Conservation (phyloP, 2,888 invertebrate species). For the Cryptophagus acutangulus region DNA sequence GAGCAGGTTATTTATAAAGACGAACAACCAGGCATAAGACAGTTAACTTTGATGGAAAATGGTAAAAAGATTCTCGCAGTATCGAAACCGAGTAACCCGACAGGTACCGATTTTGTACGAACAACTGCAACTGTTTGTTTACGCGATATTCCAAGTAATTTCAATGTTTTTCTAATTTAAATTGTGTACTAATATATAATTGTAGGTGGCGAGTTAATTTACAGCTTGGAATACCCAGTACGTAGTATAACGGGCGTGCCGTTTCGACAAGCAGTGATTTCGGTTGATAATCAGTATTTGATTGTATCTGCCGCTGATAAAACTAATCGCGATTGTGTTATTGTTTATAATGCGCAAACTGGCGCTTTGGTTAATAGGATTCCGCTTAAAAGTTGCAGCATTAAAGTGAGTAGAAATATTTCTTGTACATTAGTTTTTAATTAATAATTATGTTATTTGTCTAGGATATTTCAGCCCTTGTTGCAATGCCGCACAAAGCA, state of each 20-base stretch:
- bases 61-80: slow-evolving; percentile 71
- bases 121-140: slow-evolving; percentile 64
- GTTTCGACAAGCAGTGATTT: slow-evolving; percentile 73
- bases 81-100: slow-evolving; percentile 61
- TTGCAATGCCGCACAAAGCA: slow-evolving; percentile 79
- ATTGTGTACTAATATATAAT: slow-evolving; percentile 22
- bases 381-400: slow-evolving; percentile 50
- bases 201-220: slow-evolving; percentile 69
- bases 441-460: slow-evolving; percentile 17
- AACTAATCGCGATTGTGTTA: slow-evolving; percentile 72
- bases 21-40: slow-evolving; percentile 74
- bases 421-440: neutral
- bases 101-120: slow-evolving; percentile 61
- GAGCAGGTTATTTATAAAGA: slow-evolving; percentile 76
- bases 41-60: slow-evolving; percentile 68
- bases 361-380: slow-evolving; percentile 58
- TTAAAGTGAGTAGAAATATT: slow-evolving; percentile 50
- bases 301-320: slow-evolving; percentile 77
- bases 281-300: slow-evolving; percentile 74
- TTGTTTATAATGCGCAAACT: slow-evolving; percentile 76
- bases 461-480: slow-evolving; percentile 69
- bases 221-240: slow-evolving; percentile 77
- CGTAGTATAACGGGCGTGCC: slow-evolving; percentile 63
- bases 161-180: neutral
- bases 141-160: slow-evolving; percentile 66